Evolutionary conservation across 2,797 vertebrate genomes (phyloP), one percentile per base, ranked within the genome.

Genomic region (Myripristis murdjan): DNA sequence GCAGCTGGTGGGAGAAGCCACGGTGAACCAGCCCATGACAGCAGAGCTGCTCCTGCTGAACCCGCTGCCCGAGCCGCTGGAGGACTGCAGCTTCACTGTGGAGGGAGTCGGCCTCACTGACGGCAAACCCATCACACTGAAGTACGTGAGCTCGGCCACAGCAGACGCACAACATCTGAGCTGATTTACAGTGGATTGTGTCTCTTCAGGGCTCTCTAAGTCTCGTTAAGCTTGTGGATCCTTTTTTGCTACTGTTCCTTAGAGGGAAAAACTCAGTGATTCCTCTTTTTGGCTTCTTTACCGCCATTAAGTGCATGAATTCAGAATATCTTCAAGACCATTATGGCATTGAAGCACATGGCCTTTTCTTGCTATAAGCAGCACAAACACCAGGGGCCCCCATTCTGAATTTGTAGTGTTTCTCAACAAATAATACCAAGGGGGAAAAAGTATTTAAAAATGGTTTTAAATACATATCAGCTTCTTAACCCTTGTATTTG

Each of bases 1-100:
- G 33, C 83, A 99, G 97, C 67, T 98, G 58, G 23, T 93, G 35
- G 96, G 94, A 12, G 95, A 96, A 56, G 94, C 93, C 2, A 93
- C 80, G 81, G 88, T 95, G 83, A 87, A 92, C 12, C 91, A 92
- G 57, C 87, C 92, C 54, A 70, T 96, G 88, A 91, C 80, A 18
- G 95, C 91, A 0, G 92, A 96, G 81, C 67, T 97, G 78, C 92
- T 80, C 2, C 57, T 97, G 83, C 57, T 70, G 72, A 99, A 98
- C 84, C 93, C 96, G 0, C 89, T 99, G 0, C 20, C 90, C 0
- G 81, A 70, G 35, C 43, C 87, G 0, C 92, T 98, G 64, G 16
- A 39, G 0, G 86, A 92, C 73, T 96, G 96, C 12, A 1, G 87
- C 79, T 97, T 98, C 62, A 90, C 92, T 0, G 55, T 95, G 60